Conservation (phyloP, 2,797 vertebrate species). For the Paedocypris micromegethes region DNA sequence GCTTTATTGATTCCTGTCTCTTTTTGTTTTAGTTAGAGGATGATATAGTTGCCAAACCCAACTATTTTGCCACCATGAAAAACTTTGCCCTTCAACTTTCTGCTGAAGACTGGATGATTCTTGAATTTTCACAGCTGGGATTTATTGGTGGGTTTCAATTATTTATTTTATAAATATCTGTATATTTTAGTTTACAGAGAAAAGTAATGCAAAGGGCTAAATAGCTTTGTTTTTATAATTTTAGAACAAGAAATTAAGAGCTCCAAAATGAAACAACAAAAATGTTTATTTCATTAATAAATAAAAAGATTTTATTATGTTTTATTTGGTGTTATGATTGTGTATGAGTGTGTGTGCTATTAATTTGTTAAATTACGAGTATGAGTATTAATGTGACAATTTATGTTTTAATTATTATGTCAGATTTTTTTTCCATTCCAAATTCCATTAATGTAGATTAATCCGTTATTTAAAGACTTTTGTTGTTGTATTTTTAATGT, state of each 20-base stretch:
- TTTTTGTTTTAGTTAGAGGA: slow-evolving; percentile 84
- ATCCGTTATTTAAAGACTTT: background rate
- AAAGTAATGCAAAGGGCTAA: no score
- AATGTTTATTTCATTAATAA: no score
- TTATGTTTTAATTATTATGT: no score
- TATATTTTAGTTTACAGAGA: background rate
- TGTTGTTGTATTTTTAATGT: background rate
- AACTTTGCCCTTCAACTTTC: slow-evolving; percentile 96
- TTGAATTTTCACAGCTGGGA: slow-evolving; percentile 97
- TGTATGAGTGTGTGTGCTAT: no score
- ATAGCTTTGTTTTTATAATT: no score
- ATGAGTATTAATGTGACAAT: no score
- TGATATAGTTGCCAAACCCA: slow-evolving; percentile 96
- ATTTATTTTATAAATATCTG: background rate
- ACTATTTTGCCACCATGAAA: slow-evolving; percentile 99
- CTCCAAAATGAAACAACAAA: no score
- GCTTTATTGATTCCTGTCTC: slow-evolving; percentile 5
- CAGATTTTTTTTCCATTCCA: no score
- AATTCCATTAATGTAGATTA: background rate
- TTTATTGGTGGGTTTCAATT: slow-evolving; percentile 84
- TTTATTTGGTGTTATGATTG: no score
- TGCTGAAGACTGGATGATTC: slow-evolving; percentile 98
- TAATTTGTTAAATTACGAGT: no score
- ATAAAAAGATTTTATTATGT: no score
- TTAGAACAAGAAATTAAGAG: no score